These are phyloP conservation scores for Gobio occitaniae DNA, from an alignment of 2,797 vertebrate species.

Conservation along the genomic window DNA sequence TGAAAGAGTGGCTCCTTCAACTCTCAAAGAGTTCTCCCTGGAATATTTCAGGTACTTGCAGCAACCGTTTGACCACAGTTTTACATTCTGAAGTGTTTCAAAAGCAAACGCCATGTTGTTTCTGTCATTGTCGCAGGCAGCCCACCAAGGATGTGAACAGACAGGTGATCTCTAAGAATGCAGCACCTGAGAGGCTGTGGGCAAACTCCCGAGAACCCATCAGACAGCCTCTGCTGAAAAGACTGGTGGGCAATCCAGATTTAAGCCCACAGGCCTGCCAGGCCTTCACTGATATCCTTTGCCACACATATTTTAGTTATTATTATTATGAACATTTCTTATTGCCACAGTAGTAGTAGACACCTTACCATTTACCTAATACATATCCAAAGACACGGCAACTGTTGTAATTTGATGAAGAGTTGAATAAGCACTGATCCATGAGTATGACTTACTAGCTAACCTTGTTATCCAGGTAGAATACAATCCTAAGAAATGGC, in stretches of 20 bases:
- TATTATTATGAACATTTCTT: slow-evolving; percentile 29
- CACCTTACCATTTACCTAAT: neutral
- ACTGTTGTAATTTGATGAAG: neutral
- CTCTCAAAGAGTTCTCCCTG: slow-evolving; percentile 90
- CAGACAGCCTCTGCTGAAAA: slow-evolving; percentile 88
- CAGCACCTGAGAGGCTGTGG: slow-evolving; percentile 85
- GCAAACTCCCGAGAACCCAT: slow-evolving; percentile 88
- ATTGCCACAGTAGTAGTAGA: neutral
- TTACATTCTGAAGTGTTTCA: neutral
- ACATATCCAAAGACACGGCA: neutral
- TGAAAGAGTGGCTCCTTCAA: slow-evolving; percentile 78
- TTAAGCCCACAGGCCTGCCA: slow-evolving; percentile 87
- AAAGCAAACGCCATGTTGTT: neutral
- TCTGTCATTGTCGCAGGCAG: slow-evolving; percentile 67
- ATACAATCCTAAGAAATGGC: too few species aligned
- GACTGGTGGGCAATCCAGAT: slow-evolving; percentile 77
- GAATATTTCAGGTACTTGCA: slow-evolving; percentile 88
- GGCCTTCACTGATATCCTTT: slow-evolving; percentile 95
- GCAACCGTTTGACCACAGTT: neutral
- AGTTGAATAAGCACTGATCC: neutral
- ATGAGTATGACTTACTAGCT: neutral
- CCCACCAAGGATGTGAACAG: slow-evolving; percentile 83
- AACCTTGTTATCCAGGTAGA: neutral
- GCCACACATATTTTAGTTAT: neutral
- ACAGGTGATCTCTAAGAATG: slow-evolving; percentile 84